These are phyloP conservation scores for Pelvicachromis taeniatus DNA, from an alignment of 2,113 vertebrate species.

Conservation along the genomic window DNA sequence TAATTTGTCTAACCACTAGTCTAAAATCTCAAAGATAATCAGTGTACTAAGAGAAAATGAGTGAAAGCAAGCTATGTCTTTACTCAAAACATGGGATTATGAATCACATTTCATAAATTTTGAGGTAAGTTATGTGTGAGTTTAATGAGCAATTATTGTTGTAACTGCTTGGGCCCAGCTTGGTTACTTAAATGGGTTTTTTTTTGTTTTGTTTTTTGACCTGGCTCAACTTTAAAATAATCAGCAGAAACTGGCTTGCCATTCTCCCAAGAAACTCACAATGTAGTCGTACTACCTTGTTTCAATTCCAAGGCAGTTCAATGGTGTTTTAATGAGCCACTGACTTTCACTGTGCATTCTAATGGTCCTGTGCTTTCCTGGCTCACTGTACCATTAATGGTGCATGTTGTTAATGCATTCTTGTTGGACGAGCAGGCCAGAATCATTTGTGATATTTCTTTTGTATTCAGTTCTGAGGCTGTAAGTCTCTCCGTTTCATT, in stretches of 20 bases:
- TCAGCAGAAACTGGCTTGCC: background rate
- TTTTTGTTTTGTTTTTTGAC: background rate
- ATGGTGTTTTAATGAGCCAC: conserved; percentile 29
- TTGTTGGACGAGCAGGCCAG: background rate
- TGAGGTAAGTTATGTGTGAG: background rate
- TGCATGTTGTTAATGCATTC: conserved; percentile 19
- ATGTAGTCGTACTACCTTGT: background rate
- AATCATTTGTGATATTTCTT: background rate
- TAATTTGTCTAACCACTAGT: background rate
- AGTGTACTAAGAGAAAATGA: background rate
- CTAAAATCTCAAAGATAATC: background rate
- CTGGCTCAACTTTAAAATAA: background rate
- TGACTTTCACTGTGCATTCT: conserved; percentile 9
- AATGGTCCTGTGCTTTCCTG: conserved; percentile 1
- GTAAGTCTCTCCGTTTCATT: background rate
- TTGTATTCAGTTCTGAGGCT: background rate
- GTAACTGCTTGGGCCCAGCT: background rate
- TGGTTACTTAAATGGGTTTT: background rate
- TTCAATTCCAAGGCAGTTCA: background rate
- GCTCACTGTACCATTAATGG: conserved; percentile 25
- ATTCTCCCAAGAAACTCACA: background rate
- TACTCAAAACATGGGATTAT: background rate
- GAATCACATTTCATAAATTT: background rate
- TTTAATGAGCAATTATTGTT: background rate
- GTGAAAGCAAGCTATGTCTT: background rate